A percentile compares a stretch with the other conserved stretches of the same genome.
phyloP scores from a whole-genome alignment of 92 coral and sea anemone genomes.

The Actinostola sp. region DNA sequence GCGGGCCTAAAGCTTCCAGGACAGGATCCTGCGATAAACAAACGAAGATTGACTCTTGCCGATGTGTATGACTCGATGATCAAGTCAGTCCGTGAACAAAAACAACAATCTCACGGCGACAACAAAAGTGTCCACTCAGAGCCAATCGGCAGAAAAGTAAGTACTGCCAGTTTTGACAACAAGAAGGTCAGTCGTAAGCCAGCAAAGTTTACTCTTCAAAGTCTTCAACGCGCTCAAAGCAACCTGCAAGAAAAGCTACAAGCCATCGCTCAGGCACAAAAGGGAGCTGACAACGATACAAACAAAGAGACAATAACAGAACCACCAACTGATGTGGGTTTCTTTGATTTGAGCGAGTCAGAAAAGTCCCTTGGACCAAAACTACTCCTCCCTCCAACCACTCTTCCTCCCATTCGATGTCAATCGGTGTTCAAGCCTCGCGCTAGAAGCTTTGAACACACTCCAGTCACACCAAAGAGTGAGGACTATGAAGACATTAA shows the following conservation, averaged over 20 bases:
- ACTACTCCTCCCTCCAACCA: constrained; percentile 48
- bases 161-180: constrained; percentile 76
- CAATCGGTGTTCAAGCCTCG: constrained; percentile 56
- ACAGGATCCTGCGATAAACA: too few species aligned
- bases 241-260: constrained; percentile 41
- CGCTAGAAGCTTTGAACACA: constrained; percentile 32
- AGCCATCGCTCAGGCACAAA: constrained; percentile 28
- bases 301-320: constrained; percentile 10
- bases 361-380: constrained; percentile 69
- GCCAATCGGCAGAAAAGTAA: constrained; percentile 16
- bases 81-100: constrained; percentile 30
- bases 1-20: background rate
- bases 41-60: constrained; percentile 44
- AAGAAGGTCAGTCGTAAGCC: constrained; percentile 83
- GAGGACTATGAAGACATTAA: constrained; percentile 26
- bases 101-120: constrained; percentile 18
- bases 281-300: constrained; percentile 19
- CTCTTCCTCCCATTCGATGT: constrained; percentile 67
- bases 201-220: constrained; percentile 64
- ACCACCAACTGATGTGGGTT: constrained; percentile 35
- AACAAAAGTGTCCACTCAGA: constrained; percentile 56
- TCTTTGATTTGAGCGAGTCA: constrained; percentile 67
- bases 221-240: constrained; percentile 74
- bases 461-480: background rate
- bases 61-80: constrained; percentile 75